Conservation (phyloP, 2,888 invertebrate species). For the Leucozona laternaria region DNA sequence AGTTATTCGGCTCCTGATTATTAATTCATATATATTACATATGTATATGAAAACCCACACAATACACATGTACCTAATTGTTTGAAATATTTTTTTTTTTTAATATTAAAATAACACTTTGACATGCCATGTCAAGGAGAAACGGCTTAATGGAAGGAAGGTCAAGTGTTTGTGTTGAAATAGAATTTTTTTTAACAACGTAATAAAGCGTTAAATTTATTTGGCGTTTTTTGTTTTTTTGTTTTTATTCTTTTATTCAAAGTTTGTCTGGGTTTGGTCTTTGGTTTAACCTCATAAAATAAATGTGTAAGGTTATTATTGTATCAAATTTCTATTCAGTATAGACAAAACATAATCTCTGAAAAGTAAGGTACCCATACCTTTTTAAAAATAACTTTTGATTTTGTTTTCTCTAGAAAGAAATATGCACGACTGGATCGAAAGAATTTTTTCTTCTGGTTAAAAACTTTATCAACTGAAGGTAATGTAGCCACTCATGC, state of each 20-base stretch:
- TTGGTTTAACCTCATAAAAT: background rate
- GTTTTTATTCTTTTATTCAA: background rate
- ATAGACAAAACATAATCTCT: background rate
- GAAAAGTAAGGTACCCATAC: no score
- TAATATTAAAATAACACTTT: conserved; percentile 5
- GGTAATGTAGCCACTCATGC: no score
- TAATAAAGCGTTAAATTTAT: background rate
- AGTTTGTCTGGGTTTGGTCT: background rate
- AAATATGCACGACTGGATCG: no score
- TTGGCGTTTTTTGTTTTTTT: background rate
- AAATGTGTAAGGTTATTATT: background rate
- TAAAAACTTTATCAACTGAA: no score
- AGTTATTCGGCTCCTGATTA: background rate
- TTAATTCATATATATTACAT: background rate
- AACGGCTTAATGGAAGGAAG: conserved; percentile 2
- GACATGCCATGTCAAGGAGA: background rate
- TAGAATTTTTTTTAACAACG: background rate
- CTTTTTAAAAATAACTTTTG: no score
- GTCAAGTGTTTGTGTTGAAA: conserved; percentile 10
- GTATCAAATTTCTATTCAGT: background rate
- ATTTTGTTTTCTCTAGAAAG: no score
- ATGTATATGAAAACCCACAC: background rate
- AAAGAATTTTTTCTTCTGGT: no score
- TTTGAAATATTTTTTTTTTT: background rate
- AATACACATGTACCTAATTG: background rate